Base-by-base conservation (phyloP, 2,113 vertebrate species). In the Etheostoma cragini region DNA sequence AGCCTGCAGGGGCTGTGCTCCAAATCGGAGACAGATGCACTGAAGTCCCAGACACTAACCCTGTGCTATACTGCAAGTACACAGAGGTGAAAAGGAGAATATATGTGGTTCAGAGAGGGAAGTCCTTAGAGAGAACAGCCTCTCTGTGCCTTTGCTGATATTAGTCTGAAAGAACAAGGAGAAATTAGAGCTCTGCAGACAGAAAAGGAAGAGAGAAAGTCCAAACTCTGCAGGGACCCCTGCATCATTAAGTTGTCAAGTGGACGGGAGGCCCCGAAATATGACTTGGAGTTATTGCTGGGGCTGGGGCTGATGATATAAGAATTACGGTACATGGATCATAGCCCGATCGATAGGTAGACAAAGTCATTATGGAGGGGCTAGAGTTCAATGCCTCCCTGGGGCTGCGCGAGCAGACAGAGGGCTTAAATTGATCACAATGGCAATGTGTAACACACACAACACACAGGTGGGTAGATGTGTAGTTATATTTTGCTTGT, bases 281-380 rank as follows among this genome's bases (percentile, higher is more conserved):
- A 94, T 94, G 91, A 91, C 92, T 92, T 74, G 91, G 91, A 93
- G 93, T 95, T 95, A 95, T 95, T 90, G 91, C 87, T 5, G 26
- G 72, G 86, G 81, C 92, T 16, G 65, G 62, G 86, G 85, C 90
- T 93, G 93, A 95, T 94, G 94, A 92, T 93, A 93, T 91, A 94
- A 93, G 93, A 94, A 95, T 95, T 94, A 94, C 94, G 93, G 92
- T 92, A 93, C 94, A 95, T 95, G 94, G 94, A 94, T 95, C 94
- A 94, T 92, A 84, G 88, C 79, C 62, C 88, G 91, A 95, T 95
- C 94, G 87, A 95, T 95, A 89, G 88, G 88, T 88, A 91, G 94
- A 95, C 93, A 95, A 94, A 94, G 93, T 94, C 92, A 95, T 95
- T 95, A 95, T 87, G 82, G 90, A 91, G 88, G 91, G 92, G 86